These are phyloP conservation scores for Drosophila merina DNA, from an alignment of 2,888 invertebrate genomes.

Conservation along the genomic window DNA sequence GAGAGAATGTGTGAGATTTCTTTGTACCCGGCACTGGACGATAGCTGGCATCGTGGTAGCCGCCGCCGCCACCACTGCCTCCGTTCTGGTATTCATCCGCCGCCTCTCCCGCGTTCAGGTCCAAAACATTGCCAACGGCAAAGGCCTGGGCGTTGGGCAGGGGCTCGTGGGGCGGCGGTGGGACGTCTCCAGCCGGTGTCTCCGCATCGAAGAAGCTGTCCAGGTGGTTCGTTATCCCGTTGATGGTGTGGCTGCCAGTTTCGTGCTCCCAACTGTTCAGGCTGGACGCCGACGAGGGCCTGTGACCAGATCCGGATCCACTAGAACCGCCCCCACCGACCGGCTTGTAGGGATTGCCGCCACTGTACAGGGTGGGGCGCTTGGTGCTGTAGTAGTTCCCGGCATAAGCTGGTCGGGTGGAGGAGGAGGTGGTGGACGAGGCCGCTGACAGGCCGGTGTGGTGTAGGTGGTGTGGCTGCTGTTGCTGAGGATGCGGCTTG, in stretches of 20 bases:
- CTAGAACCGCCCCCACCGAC: slow-evolving; percentile 13
- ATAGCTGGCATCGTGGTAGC: slow-evolving; percentile 77
- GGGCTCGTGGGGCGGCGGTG: slow-evolving; percentile 53
- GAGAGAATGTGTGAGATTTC: slow-evolving; percentile 25
- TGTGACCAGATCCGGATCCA: slow-evolving; percentile 24
- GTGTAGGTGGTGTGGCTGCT: slow-evolving; percentile 40
- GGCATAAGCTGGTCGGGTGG: slow-evolving; percentile 54
- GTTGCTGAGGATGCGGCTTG: slow-evolving; percentile 53
- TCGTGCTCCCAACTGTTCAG: slow-evolving; percentile 82
- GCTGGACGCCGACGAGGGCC: slow-evolving; percentile 44
- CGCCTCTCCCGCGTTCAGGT: slow-evolving; percentile 80
- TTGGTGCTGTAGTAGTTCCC: slow-evolving; percentile 76
- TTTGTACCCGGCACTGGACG: slow-evolving; percentile 83
- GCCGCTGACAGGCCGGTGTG: slow-evolving; percentile 55
- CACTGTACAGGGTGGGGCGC: slow-evolving; percentile 64
- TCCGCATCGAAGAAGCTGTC: slow-evolving; percentile 82
- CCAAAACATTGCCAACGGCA: slow-evolving; percentile 82
- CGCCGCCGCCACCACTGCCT: slow-evolving; percentile 52
- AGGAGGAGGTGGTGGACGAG: slow-evolving; percentile 47
- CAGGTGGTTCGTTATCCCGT: slow-evolving; percentile 83
- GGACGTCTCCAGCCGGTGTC: slow-evolving; percentile 39
- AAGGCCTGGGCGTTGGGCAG: slow-evolving; percentile 73
- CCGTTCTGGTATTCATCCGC: slow-evolving; percentile 72
- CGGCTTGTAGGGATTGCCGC: slow-evolving; percentile 71
- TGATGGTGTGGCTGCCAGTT: slow-evolving; percentile 68